Percentiles rank a stretch among this genome's conserved stretches.
Conservation (phyloP, 30 jellyfish, hydroid and myxozoan species). For the Phacellophora camtschatica region DNA sequence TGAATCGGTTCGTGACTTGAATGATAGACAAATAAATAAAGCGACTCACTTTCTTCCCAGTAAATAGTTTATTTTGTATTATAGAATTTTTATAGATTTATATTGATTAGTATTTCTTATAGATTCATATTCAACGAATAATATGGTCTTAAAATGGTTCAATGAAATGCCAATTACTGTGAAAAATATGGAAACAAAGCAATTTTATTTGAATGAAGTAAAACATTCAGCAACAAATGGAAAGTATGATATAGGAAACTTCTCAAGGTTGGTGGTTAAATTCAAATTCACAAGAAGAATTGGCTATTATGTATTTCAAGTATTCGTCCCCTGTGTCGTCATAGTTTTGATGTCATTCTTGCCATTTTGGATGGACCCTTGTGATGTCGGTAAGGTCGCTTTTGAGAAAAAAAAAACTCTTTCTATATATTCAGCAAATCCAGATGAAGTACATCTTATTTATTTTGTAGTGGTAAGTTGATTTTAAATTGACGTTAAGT, state of each 20-base stretch:
- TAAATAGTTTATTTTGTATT: no score
- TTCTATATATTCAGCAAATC: no score
- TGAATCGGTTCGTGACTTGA: no score
- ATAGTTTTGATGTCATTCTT: background rate
- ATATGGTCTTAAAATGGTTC: background rate
- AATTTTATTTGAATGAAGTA: background rate
- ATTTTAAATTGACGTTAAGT: no score
- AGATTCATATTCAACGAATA: background rate
- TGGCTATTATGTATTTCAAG: conserved; percentile 6
- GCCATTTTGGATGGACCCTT: conserved; percentile 2
- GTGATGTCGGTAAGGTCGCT: conserved; percentile 3
- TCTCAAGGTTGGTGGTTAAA: background rate
- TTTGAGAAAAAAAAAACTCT: no score
- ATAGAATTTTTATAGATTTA: no score
- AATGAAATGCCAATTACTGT: background rate
- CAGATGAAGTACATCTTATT: no score
- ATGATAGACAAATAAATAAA: no score
- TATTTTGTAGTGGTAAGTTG: no score
- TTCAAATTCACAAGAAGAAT: background rate
- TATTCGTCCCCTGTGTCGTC: background rate
- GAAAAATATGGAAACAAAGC: background rate
- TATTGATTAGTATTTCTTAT: no score
- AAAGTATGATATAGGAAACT: background rate
- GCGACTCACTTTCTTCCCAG: no score
- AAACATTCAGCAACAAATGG: background rate